Conservation (phyloP, 2,888 invertebrate genomes). For the Sceliomorpha sp. region DNA sequence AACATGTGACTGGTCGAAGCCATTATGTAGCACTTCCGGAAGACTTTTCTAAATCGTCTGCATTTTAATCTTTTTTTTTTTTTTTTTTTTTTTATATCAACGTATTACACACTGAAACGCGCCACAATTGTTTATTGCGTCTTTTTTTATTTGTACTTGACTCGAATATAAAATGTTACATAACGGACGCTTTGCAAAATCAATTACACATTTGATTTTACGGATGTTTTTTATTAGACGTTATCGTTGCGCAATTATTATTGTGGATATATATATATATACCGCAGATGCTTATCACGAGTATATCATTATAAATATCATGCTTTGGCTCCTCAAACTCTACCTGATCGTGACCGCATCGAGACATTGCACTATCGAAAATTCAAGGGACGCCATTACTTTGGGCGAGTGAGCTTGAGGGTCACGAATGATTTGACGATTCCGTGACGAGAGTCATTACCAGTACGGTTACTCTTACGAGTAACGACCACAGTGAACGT, state of each 20-base stretch:
- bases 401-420: constrained; percentile 20
- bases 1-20: constrained; percentile 28
- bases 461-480: constrained; percentile 45
- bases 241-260: too few relatives aligned
- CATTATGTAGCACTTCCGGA: constrained; percentile 40
- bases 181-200: too few relatives aligned
- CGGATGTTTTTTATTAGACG: too few relatives aligned
- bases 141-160: too few relatives aligned
- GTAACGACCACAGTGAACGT: constrained; percentile 62
- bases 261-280: too few relatives aligned
- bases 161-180: too few relatives aligned
- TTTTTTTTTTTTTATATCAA: too few relatives aligned
- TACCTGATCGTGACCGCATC: constrained; percentile 3
- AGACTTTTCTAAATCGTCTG: constrained; percentile 24
- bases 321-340: not conserved
- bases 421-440: constrained; percentile 47
- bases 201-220: too few relatives aligned
- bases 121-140: too few relatives aligned
- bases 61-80: constrained; percentile 1
- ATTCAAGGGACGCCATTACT: constrained; percentile 14
- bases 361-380: constrained; percentile 11
- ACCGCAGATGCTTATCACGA: too few relatives aligned
- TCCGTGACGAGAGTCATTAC: constrained; percentile 64
- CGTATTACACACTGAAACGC: constrained; percentile 8
- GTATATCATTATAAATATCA: too few relatives aligned